Conservation (phyloP, 2,113 vertebrate species). For the Panurus biarmicus region DNA sequence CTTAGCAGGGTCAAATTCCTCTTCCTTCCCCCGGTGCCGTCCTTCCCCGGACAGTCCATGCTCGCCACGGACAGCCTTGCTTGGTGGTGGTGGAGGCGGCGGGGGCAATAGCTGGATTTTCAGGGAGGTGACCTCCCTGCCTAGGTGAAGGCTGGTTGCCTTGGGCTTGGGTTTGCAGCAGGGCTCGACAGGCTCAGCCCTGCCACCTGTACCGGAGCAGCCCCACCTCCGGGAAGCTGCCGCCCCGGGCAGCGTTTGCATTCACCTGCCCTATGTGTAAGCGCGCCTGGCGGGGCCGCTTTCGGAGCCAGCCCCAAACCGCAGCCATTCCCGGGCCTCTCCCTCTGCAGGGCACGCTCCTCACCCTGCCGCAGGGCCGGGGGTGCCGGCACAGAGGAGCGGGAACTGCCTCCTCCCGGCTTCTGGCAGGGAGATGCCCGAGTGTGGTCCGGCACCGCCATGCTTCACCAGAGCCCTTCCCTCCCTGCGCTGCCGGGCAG, state of each 20-base stretch:
- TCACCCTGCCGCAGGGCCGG: background rate
- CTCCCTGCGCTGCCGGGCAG: background rate
- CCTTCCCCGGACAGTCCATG: slow-evolving; percentile 69
- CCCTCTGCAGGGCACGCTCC: background rate
- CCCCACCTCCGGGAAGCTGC: slow-evolving; percentile 73
- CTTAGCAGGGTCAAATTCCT: slow-evolving; percentile 82
- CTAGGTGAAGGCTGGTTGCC: background rate
- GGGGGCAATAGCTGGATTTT: background rate
- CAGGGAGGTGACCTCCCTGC: background rate
- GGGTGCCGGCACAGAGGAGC: too few relatives aligned
- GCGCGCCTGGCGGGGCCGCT: background rate
- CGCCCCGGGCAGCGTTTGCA: slow-evolving; percentile 42
- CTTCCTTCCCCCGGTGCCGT: slow-evolving; percentile 70
- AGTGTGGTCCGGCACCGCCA: background rate
- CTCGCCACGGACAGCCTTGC: slow-evolving; percentile 65
- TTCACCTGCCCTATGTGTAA: background rate
- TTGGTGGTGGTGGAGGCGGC: rapidly evolving
- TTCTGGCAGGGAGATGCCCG: background rate
- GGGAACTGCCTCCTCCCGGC: background rate
- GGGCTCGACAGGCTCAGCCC: slow-evolving; percentile 55
- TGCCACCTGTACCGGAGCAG: slow-evolving; percentile 71
- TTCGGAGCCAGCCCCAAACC: background rate
- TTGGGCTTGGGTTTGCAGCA: background rate
- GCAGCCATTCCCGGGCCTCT: background rate
- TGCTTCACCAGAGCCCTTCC: background rate